Percentiles rank a stretch among this genome's conserved stretches.
phyloP scores from a whole-genome alignment of 2,888 invertebrate genomes.

The Phoronis australis region DNA sequence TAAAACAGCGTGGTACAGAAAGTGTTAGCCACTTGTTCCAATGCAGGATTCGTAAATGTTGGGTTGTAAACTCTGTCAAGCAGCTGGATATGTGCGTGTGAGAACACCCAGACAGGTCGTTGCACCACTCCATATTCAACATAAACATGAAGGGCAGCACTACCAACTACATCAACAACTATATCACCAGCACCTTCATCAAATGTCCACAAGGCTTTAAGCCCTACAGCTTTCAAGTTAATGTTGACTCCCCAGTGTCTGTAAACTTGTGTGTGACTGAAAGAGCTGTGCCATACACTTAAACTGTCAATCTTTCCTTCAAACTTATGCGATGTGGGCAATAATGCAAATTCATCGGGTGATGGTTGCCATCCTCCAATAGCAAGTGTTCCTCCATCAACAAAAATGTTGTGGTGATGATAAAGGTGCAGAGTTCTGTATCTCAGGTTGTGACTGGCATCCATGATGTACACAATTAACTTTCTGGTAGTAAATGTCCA shows the following conservation, averaged over 20 bases:
- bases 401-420: too few relatives aligned
- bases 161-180: background rate
- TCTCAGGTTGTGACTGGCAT: too few relatives aligned
- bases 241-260: background rate
- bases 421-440: too few relatives aligned
- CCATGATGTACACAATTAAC: constrained; percentile 6
- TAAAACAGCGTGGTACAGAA: constrained; percentile 5
- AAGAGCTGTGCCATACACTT: constrained; percentile 17
- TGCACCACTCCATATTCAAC: background rate
- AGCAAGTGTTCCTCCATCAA: too few relatives aligned
- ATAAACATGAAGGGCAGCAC: too few relatives aligned
- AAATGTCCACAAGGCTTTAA: constrained; percentile 15
- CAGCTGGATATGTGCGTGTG: background rate
- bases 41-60: background rate
- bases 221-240: background rate
- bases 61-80: background rate
- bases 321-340: background rate
- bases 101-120: background rate
- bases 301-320: constrained; percentile 21
- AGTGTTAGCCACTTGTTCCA: background rate
- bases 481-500: constrained; percentile 4
- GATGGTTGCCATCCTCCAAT: constrained; percentile 9
- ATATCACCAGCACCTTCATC: constrained; percentile 11
- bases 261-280: constrained; percentile 1
- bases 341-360: background rate